These are phyloP conservation scores for Buathra laborator DNA, from an alignment of 2,888 invertebrate genomes.

Conservation along the genomic window DNA sequence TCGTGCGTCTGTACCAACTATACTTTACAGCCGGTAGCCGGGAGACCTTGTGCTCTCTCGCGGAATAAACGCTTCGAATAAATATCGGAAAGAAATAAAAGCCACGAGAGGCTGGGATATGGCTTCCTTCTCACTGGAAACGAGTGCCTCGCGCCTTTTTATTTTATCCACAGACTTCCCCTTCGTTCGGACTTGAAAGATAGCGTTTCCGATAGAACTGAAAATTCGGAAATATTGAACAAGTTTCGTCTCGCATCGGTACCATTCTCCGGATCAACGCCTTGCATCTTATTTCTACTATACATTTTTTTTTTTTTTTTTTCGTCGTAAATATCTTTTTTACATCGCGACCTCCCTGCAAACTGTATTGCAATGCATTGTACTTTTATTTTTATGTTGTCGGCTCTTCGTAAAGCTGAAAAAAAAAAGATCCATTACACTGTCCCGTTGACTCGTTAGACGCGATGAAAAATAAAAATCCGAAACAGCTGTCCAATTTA, in stretches of 20 bases:
- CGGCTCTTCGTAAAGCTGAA: neutral
- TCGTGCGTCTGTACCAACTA: slow-evolving; percentile 47
- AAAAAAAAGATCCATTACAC: slow-evolving; percentile 19
- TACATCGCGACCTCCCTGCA: neutral
- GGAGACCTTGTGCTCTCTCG: slow-evolving; percentile 22
- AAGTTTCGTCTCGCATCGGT: neutral
- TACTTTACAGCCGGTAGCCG: slow-evolving; percentile 39
- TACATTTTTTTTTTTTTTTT: neutral
- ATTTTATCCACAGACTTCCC: slow-evolving; percentile 46
- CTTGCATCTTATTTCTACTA: neutral
- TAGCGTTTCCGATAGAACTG: neutral
- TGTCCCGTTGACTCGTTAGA: slow-evolving; percentile 31
- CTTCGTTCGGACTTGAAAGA: neutral
- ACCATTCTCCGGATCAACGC: neutral
- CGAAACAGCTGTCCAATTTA: slow-evolving; percentile 66
- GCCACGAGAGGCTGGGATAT: slow-evolving; percentile 28
- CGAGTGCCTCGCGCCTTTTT: slow-evolving; percentile 42
- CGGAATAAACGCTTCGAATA: slow-evolving; percentile 57
- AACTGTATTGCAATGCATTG: neutral
- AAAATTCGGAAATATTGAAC: slow-evolving; percentile 50
- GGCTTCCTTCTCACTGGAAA: slow-evolving; percentile 23
- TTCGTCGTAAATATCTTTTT: neutral
- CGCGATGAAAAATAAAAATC: slow-evolving; percentile 29
- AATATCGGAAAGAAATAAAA: slow-evolving; percentile 70
- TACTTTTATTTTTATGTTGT: neutral